phyloP scores from a whole-genome alignment of 2,113 vertebrate genomes.

The Chitala chitala region DNA sequence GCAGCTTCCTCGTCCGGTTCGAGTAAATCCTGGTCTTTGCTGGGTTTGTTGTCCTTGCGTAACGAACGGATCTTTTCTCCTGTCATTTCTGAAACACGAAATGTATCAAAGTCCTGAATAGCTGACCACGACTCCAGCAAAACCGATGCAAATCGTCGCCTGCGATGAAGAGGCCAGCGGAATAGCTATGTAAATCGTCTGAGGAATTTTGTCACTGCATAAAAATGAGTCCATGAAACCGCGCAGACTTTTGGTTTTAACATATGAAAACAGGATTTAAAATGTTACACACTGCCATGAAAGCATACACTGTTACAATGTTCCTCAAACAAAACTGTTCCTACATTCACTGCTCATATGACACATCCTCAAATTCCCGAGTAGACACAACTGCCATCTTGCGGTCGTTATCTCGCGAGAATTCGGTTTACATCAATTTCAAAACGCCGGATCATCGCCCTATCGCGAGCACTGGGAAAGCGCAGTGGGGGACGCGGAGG shows the following conservation, averaged over 20 bases:
- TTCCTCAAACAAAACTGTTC: constrained; percentile 36
- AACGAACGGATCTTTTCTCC: constrained; percentile 92
- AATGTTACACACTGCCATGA: neutral
- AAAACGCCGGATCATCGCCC: neutral
- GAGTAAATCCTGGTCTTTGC: constrained; percentile 80
- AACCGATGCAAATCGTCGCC: constrained; percentile 46
- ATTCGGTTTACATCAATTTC: constrained; percentile 5
- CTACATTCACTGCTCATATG: constrained; percentile 37
- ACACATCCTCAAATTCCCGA: constrained; percentile 33
- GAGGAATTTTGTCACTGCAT: constrained; percentile 36
- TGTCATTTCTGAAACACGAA: constrained; percentile 70
- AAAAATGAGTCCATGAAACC: constrained; percentile 53
- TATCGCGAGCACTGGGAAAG: constrained; percentile 18
- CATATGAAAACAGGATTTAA: constrained; percentile 25
- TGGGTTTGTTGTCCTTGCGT: constrained; percentile 82
- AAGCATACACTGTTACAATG: constrained; percentile 13
- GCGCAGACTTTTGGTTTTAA: constrained; percentile 35
- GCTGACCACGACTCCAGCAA: constrained; percentile 55
- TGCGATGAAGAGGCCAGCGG: constrained; percentile 32
- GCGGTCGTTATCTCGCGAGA: constrained; percentile 64
- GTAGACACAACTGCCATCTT: constrained; percentile 50
- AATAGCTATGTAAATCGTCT: neutral
- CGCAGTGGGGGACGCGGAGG: neutral
- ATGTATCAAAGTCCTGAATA: constrained; percentile 46
- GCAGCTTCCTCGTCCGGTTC: constrained; percentile 84